phyloP scores from a whole-genome alignment of 2,888 invertebrate species.

The Thera obeliscata region DNA sequence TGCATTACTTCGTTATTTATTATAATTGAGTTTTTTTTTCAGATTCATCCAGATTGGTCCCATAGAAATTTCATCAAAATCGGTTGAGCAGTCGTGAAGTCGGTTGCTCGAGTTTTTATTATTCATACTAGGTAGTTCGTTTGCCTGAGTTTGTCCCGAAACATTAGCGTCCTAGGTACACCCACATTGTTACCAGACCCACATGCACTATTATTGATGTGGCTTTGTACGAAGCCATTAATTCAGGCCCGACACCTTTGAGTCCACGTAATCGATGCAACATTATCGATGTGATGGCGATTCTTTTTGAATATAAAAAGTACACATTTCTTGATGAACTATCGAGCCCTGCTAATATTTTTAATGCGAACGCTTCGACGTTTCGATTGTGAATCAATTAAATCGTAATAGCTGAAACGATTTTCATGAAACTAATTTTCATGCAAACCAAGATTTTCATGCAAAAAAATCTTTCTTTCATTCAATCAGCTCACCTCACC shows the following conservation, averaged over 20 bases:
- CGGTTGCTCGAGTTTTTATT: background rate
- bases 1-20: too few species aligned
- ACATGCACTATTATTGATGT: constrained; percentile 49
- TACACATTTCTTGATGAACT: background rate
- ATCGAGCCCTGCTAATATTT: background rate
- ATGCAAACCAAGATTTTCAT: too few species aligned
- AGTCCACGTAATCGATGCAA: constrained; percentile 40
- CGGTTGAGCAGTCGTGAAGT: too few species aligned
- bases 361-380: too few species aligned
- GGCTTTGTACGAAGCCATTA: constrained; percentile 48
- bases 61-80: too few species aligned
- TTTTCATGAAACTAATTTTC: too few species aligned
- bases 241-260: constrained; percentile 50
- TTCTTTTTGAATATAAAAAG: constrained; percentile 18
- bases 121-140: background rate
- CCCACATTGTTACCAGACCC: constrained; percentile 43
- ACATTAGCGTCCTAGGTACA: constrained; percentile 16
- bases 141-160: constrained; percentile 7
- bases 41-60: too few species aligned
- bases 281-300: constrained; percentile 38
- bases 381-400: too few species aligned
- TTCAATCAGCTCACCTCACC: background rate
- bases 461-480: too few species aligned
- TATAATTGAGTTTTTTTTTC: too few species aligned
- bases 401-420: too few species aligned